phyloP scores from a whole-genome alignment of 2,113 vertebrate species.

The Pitta sordida region DNA sequence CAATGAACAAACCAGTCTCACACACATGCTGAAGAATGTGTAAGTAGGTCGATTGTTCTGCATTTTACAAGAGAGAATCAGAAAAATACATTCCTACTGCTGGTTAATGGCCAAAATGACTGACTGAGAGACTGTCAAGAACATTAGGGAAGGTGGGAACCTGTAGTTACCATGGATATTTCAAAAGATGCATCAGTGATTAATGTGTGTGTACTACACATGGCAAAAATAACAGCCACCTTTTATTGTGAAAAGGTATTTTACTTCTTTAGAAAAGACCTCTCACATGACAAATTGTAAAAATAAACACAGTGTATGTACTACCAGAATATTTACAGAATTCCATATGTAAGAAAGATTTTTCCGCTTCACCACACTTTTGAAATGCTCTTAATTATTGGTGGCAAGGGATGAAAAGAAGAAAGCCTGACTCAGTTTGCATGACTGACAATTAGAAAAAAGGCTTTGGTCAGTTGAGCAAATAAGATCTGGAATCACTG shows the following conservation, averaged over 20 bases:
- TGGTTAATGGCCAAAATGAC: neutral
- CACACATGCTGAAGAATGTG: neutral
- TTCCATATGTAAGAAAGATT: neutral
- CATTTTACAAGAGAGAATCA: neutral
- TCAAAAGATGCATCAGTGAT: neutral
- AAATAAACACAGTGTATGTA: neutral
- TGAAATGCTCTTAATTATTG: conserved; percentile 16
- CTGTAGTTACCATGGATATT: neutral
- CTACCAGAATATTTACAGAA: neutral
- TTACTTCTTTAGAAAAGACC: neutral
- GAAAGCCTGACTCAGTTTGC: neutral
- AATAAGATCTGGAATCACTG: neutral
- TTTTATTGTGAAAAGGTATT: neutral
- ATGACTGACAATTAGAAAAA: conserved; percentile 4
- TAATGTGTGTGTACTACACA: neutral
- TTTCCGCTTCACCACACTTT: neutral
- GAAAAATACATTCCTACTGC: neutral
- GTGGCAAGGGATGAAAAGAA: conserved; percentile 35
- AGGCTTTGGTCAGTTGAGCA: conserved; percentile 30
- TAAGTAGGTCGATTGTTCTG: neutral
- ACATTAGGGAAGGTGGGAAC: neutral
- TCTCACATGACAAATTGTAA: neutral
- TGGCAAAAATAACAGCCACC: neutral
- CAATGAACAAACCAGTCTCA: neutral
- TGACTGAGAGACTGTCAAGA: neutral